Evolutionary conservation across 2,888 invertebrate species (phyloP), one percentile per base, ranked within the genome.

Genomic region (Scelioninae gen. 2): DNA sequence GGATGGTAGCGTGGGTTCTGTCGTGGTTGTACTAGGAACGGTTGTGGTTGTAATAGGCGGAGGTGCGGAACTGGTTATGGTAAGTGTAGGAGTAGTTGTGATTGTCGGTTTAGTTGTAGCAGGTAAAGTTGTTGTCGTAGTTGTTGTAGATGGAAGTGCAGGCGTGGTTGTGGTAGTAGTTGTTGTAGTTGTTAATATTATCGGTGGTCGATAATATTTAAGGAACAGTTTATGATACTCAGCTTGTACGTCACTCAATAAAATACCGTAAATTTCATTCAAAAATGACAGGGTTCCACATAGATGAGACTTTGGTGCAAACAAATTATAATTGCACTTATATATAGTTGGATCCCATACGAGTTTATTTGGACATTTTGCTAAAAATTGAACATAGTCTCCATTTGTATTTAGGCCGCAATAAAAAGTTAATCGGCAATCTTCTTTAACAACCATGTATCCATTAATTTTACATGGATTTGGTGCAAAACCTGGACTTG

Each of bases 371-470:
- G 53, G 53, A 57, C 65, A 65, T 48, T 65, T 55, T 3, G 65
- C 57, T 15, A 65, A 18, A 31, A 48, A 57, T 22, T 65, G 48
- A 10, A 57, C 19, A 18, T 39, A 19, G 15, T 65, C 37, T 0
- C 57, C 48, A 11, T 57, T 41, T 22, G 22, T 3, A 39, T 65
- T 55, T 5, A 9, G 9, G 2, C 55, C 55, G 39, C 65, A 65
- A n/a, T 10, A 65, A 13, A 16, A 65, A 0, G 65, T 57, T n/a
- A 65, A 57, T 18, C 55, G 43, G 33, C 65, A 65, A 41, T 65
- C 65, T 57, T 65, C 45, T 28, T 31, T 39, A 48, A 65, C 57
- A 19, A 31, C 6, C 0, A 10, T 39, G 11, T 19, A 65, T n/a
- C 65, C 57, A 9, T n/a, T 3, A 4, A 9, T 16, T 13, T 13